Evolutionary conservation across 2,888 invertebrate species (phyloP).

Genomic region (Andrena haemorrhoa): DNA sequence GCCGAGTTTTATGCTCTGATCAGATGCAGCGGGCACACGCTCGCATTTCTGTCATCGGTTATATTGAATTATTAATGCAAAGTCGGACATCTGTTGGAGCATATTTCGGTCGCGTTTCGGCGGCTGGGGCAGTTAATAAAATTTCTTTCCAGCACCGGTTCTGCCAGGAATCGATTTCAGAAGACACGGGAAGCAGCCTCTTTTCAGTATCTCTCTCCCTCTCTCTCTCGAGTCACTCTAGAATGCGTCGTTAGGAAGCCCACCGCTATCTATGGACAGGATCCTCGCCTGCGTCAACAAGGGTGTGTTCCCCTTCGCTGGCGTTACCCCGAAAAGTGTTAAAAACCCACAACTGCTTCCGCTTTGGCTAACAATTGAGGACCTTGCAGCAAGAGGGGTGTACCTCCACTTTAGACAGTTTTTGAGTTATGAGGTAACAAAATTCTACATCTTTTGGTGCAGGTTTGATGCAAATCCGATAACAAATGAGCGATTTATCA

Average conservation of each 20-base stretch:
- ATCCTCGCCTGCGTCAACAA: too few relatives aligned
- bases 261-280: too few relatives aligned
- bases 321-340: too few relatives aligned
- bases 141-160: neutral
- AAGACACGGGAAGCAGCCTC: conserved; percentile 12
- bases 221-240: conserved; percentile 20
- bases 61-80: conserved; percentile 57
- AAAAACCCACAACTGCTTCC: too few relatives aligned
- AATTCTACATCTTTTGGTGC: too few relatives aligned
- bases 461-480: too few relatives aligned
- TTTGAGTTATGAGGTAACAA: too few relatives aligned
- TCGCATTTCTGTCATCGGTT: conserved; percentile 9
- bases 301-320: too few relatives aligned
- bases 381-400: too few relatives aligned
- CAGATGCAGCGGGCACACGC: conserved; percentile 18
- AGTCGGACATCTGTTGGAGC: conserved; percentile 32
- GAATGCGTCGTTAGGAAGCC: conserved; percentile 24
- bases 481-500: too few relatives aligned
- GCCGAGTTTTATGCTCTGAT: conserved; percentile 37
- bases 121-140: conserved; percentile 17
- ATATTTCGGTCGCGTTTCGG: conserved; percentile 16
- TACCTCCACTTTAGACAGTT: too few relatives aligned
- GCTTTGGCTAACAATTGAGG: too few relatives aligned
- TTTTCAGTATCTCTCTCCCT: neutral
- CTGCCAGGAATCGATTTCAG: conserved; percentile 13